Evolutionary conservation across 2,888 invertebrate genomes (phyloP).

Genomic region (Choristoneura rosaceana): DNA sequence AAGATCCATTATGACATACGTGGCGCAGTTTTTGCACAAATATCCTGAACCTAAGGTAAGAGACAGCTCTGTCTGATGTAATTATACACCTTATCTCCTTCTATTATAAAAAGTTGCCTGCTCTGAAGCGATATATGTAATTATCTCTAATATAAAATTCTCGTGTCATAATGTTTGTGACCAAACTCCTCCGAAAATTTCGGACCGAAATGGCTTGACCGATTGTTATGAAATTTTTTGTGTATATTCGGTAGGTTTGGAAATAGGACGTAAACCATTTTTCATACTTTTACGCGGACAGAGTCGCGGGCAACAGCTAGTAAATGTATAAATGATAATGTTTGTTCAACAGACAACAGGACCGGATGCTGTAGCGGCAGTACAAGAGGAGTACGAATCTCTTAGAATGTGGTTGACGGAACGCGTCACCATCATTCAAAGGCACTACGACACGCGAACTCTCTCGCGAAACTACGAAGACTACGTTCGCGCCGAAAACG

Average conservation of each 20-base stretch:
- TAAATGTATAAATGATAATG: neutral
- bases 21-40: constrained; percentile 98
- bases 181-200: too few species aligned
- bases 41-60: constrained; percentile 93
- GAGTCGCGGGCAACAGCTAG: too few species aligned
- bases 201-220: too few species aligned
- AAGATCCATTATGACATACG: constrained; percentile 99
- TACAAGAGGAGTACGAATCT: constrained; percentile 92
- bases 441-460: constrained; percentile 90
- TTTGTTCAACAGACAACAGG: constrained; percentile 84
- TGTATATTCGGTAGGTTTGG: too few species aligned
- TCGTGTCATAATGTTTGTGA: too few species aligned
- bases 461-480: constrained; percentile 93
- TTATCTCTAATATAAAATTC: too few species aligned
- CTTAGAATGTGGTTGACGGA: constrained; percentile 93
- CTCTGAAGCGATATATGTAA: too few species aligned
- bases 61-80: neutral
- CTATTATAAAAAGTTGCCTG: too few species aligned
- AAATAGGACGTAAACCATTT: too few species aligned
- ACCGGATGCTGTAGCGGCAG: constrained; percentile 90
- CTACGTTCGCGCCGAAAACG: constrained; percentile 91
- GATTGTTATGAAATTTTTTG: too few species aligned
- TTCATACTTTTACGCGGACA: too few species aligned
- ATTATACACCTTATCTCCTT: too few species aligned
- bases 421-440: constrained; percentile 91